Evolutionary conservation across 2,113 vertebrate genomes (phyloP).

Genomic region (Vicugna pacos): DNA sequence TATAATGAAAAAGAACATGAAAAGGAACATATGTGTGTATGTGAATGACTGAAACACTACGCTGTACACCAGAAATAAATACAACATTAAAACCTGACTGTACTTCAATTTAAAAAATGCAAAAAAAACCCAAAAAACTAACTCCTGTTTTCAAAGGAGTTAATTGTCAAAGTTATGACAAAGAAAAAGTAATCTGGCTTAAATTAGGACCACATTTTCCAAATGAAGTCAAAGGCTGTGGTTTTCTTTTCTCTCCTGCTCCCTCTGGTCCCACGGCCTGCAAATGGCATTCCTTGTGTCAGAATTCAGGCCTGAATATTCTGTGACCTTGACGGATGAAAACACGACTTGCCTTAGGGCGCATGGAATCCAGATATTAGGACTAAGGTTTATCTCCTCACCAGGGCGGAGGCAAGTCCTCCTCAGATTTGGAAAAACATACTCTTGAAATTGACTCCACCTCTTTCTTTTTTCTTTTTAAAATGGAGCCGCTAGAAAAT

Average conservation of each 20-base stretch:
- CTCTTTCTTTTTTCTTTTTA: constrained; percentile 20
- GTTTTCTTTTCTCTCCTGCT: not conserved
- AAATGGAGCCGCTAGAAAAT: not conserved
- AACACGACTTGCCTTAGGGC: not conserved
- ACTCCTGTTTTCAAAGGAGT: not conserved
- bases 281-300: not conserved
- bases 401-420: not conserved
- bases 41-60: too few relatives aligned
- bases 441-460: constrained; percentile 19
- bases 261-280: not conserved
- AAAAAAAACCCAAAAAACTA: too few relatives aligned
- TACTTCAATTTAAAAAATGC: too few relatives aligned
- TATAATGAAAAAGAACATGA: too few relatives aligned
- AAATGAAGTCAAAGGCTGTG: not conserved
- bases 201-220: constrained; percentile 23
- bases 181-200: not conserved
- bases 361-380: not conserved
- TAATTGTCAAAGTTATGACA: not conserved
- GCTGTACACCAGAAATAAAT: too few relatives aligned
- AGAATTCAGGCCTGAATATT: not conserved
- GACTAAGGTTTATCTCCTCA: not conserved
- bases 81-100: too few relatives aligned
- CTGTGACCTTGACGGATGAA: not conserved
- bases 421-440: not conserved
- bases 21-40: too few relatives aligned